Conservation (phyloP, 2,888 invertebrate genomes). For the Netelia melanura region DNA sequence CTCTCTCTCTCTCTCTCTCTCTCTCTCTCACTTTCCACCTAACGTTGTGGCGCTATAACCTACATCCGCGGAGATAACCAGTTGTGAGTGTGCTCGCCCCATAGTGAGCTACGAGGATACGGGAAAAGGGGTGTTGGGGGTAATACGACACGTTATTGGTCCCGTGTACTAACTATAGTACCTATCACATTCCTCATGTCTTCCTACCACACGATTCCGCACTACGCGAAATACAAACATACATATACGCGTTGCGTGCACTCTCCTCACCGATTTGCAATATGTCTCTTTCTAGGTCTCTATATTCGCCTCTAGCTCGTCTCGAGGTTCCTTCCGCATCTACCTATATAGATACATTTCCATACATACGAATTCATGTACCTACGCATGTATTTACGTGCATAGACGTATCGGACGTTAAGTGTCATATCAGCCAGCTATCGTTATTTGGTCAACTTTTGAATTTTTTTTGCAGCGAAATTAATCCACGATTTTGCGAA, state of each 20-base stretch:
- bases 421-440: too few relatives aligned
- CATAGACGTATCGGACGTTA: too few relatives aligned
- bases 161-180: constrained; percentile 1
- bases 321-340: too few relatives aligned
- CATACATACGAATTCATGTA: too few relatives aligned
- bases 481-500: too few relatives aligned
- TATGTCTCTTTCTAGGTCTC: neutral
- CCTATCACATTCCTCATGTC: constrained; percentile 17
- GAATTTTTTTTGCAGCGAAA: too few relatives aligned
- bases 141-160: constrained; percentile 38
- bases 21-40: constrained; percentile 30
- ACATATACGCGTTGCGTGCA: neutral
- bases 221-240: neutral
- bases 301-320: neutral
- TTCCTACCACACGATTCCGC: constrained; percentile 9
- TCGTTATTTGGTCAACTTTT: too few relatives aligned
- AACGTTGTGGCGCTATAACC: constrained; percentile 62
- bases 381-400: too few relatives aligned
- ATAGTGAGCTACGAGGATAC: constrained; percentile 22
- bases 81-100: constrained; percentile 17
- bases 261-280: neutral
- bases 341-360: too few relatives aligned
- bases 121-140: neutral
- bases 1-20: constrained; percentile 13
- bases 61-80: constrained; percentile 62